Percentiles rank a stretch among this genome's conserved stretches.
These are phyloP conservation scores for Polydrusus tereticollis DNA, from an alignment of 2,888 invertebrate species.

Conservation along the genomic window DNA sequence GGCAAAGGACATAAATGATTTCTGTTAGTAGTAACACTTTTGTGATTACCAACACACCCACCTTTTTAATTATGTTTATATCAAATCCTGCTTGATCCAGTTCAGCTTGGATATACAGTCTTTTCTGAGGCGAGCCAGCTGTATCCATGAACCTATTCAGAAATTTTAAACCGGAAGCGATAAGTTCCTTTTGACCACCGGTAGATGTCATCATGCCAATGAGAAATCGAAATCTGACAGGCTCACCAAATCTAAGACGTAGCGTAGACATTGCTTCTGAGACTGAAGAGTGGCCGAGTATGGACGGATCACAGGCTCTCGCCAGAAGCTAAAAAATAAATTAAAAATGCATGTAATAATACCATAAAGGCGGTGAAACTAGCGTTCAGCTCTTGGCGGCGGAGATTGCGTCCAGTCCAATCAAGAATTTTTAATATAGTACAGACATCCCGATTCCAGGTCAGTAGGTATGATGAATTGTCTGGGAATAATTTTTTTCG, in stretches of 20 bases:
- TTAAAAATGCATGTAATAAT: too few relatives aligned
- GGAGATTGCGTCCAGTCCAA: too few relatives aligned
- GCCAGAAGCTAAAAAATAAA: conserved; percentile 78
- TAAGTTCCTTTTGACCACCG: conserved; percentile 77
- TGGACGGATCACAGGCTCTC: conserved; percentile 82
- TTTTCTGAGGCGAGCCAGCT: conserved; percentile 80
- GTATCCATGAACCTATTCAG: conserved; percentile 86
- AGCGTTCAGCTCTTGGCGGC: too few relatives aligned
- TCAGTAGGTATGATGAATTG: too few relatives aligned
- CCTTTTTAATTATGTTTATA: conserved; percentile 73
- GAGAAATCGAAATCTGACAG: conserved; percentile 91
- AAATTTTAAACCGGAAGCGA: conserved; percentile 86
- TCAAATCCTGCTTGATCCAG: conserved; percentile 87
- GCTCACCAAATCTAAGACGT: conserved; percentile 89
- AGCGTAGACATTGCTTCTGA: conserved; percentile 93
- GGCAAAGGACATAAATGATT: too few relatives aligned
- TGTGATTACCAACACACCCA: conserved; percentile 53
- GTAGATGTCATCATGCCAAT: conserved; percentile 89
- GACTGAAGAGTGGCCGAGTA: conserved; percentile 85
- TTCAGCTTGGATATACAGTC: conserved; percentile 88
- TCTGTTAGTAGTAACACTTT: not conserved
- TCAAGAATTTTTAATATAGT: too few relatives aligned
- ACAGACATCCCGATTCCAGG: too few relatives aligned
- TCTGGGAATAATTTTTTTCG: too few relatives aligned
- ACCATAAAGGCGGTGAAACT: too few relatives aligned